These are phyloP conservation scores for Theristicus caerulescens DNA, from an alignment of 2,113 vertebrate species.

Conservation along the genomic window DNA sequence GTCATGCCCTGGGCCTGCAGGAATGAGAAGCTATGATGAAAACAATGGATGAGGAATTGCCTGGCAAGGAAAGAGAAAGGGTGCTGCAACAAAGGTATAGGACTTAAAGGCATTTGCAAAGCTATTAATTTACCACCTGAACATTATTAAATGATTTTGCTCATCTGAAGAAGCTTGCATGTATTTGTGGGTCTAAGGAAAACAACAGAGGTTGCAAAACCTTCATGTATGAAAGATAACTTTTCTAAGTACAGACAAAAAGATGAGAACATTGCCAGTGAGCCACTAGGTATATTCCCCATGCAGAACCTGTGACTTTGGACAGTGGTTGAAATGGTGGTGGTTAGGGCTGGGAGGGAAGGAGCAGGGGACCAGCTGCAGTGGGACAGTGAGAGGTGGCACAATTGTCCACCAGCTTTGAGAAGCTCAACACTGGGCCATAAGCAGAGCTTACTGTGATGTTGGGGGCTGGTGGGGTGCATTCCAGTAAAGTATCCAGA, in stretches of 20 bases:
- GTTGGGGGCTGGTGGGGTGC: neutral
- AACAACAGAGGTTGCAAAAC: neutral
- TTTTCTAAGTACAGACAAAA: neutral
- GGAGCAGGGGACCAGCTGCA: neutral
- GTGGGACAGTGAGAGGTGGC: neutral
- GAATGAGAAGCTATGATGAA: neutral
- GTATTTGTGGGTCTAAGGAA: neutral
- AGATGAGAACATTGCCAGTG: neutral
- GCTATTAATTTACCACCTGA: neutral
- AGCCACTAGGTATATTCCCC: neutral
- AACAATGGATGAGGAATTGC: neutral
- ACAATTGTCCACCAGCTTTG: neutral
- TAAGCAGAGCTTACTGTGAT: neutral
- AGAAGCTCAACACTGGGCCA: neutral
- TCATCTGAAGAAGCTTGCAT: neutral
- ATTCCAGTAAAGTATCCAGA: neutral
- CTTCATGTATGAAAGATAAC: neutral
- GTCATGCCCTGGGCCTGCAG: neutral
- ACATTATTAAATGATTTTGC: neutral
- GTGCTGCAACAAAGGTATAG: neutral
- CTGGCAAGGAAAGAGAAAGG: neutral
- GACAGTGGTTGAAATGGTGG: neutral
- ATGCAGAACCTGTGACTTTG: neutral
- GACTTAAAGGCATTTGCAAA: neutral
- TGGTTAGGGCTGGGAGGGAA: neutral